Base-by-base conservation (phyloP, 2,888 invertebrate species). In the Nephrocerus scutellatus region DNA sequence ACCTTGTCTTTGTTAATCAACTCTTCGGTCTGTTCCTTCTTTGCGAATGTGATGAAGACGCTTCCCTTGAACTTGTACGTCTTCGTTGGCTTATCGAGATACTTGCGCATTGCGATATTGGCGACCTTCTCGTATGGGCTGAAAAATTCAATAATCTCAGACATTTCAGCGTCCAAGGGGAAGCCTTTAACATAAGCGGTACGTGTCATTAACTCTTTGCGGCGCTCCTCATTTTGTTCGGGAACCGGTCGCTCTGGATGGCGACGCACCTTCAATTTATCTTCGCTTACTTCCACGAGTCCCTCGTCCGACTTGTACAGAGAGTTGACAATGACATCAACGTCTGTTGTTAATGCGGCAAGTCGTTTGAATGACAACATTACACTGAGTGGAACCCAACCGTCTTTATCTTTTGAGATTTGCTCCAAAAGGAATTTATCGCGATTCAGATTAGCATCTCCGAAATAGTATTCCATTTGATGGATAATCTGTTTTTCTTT, bases 361-460 rank as follows among this genome's bases (percentile, higher is more conserved):
- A 97, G 74, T 15, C 95, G 76, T 66, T 95, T 92, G 65, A 97
- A 98, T 42, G 81, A 90, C 30, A 86, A 70, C 68, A 98, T 75
- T 0, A 85, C 78, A 0, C 82, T 79, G 30, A 97, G 63, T 0
- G 88, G 78, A 14, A 98, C 78, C 97, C 97, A 91, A 3, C 89
- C 96, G 36, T 92, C 86, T 45, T 93, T 86, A 50, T 91, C 86
- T 47, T 86, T 72, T 51, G 79, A 79, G 2, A 86, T 77, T 69
- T 92, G 84, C 44, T 87, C 86, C 53, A 81, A 78, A n/a, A 98
- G 72, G 63, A 96, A 98, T 67, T 87, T 92, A 64, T 98, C 97
- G 43, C 85, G 77, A 1, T 84, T 82, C 35, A 98, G 72, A 70
- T 98, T 98, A 5, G 84, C 76, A 66, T 98, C 90, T 33, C 97